Percentiles rank a stretch among this genome's conserved stretches.
phyloP scores from a whole-genome alignment of 2,797 vertebrate species.

The Geotrypetes seraphini region DNA sequence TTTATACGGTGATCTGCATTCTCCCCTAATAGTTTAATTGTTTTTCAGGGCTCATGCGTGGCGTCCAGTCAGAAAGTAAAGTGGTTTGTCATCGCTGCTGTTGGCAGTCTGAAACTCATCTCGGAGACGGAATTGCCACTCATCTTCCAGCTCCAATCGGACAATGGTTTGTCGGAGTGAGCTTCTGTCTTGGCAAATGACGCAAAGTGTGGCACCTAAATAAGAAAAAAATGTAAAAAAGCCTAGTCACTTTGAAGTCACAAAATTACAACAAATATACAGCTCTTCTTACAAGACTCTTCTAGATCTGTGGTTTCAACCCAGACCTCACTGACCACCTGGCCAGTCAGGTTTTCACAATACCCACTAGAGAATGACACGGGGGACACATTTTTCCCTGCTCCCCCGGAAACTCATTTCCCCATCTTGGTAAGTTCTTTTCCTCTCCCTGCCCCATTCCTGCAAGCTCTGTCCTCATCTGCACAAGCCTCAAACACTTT shows the following conservation, averaged over 20 bases:
- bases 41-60: constrained; percentile 59
- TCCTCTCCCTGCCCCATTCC: too few species aligned
- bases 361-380: too few species aligned
- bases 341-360: too few species aligned
- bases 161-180: constrained; percentile 92
- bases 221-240: constrained; percentile 18
- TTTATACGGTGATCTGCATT: constrained; percentile 13
- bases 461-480: too few species aligned
- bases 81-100: constrained; percentile 85
- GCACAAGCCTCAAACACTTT: too few species aligned
- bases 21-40: not conserved
- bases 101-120: constrained; percentile 97
- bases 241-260: not conserved
- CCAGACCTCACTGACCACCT: too few species aligned
- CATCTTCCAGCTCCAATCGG: constrained; percentile 87
- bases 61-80: constrained; percentile 91
- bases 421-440: too few species aligned
- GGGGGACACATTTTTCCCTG: too few species aligned
- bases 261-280: too few species aligned
- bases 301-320: too few species aligned
- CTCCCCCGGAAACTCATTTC: too few species aligned
- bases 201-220: constrained; percentile 89
- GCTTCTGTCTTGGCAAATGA: constrained; percentile 93
- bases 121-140: constrained; percentile 95
- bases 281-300: too few species aligned